phyloP scores from a whole-genome alignment of 2,888 invertebrate species.

The Isoperla grammatica region DNA sequence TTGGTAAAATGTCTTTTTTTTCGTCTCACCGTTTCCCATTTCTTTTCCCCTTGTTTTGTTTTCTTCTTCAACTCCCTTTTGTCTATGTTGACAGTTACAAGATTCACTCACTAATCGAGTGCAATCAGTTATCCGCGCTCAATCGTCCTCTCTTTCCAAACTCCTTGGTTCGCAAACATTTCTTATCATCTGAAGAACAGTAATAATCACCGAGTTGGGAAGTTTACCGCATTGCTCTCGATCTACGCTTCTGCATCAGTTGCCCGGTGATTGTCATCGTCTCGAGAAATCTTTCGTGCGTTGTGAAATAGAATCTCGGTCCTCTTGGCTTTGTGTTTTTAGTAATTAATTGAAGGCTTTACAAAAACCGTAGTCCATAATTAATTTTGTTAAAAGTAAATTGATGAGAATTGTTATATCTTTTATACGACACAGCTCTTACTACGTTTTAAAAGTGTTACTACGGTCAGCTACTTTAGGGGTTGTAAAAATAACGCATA shows the following conservation, averaged over 20 bases:
- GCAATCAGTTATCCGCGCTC: constrained; percentile 20
- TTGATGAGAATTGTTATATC: no score
- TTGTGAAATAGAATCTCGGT: no score
- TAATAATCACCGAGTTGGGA: constrained; percentile 11
- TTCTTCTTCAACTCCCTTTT: constrained; percentile 8
- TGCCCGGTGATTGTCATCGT: constrained; percentile 1
- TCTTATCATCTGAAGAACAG: constrained; percentile 11
- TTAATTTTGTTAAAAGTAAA: no score
- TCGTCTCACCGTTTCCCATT: background rate
- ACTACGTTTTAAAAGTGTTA: no score
- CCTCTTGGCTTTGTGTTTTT: no score
- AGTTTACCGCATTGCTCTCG: background rate
- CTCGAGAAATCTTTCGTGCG: background rate
- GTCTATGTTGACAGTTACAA: constrained; percentile 25
- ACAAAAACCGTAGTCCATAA: no score
- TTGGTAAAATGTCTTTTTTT: constrained; percentile 20
- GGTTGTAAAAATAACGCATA: no score
- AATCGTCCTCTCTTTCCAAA: constrained; percentile 14
- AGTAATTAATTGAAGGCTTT: no score
- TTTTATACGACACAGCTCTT: no score
- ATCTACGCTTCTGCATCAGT: background rate
- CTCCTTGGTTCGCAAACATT: background rate
- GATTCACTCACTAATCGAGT: constrained; percentile 24
- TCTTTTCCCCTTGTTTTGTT: constrained; percentile 14
- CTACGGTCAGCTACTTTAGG: no score